Percentiles rank a stretch among this genome's conserved stretches.
Conservation (phyloP, 2,888 invertebrate genomes). For the Trichogramma dendrolimi region DNA sequence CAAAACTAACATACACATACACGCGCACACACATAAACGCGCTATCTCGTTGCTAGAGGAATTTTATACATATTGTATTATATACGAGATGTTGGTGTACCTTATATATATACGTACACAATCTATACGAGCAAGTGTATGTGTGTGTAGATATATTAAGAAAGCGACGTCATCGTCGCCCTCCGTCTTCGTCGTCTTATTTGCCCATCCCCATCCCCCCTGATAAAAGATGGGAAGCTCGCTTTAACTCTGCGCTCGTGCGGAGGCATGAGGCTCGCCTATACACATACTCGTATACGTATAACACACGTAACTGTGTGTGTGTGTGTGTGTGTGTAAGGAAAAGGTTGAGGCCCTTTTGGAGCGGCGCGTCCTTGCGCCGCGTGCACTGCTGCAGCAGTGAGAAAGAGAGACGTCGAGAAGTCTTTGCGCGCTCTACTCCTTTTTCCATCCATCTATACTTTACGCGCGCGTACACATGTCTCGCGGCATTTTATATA, state of each 20-base stretch:
- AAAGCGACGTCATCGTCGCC: too few relatives aligned
- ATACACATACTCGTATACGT: neutral
- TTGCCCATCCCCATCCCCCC: too few relatives aligned
- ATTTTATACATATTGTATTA: too few relatives aligned
- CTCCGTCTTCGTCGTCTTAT: too few relatives aligned
- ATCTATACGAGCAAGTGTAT: neutral
- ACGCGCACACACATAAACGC: too few relatives aligned
- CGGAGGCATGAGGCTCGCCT: neutral
- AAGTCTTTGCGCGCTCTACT: neutral
- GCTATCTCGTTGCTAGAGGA: too few relatives aligned
- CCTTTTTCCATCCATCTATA: neutral
- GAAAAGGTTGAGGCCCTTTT: constrained; percentile 22
- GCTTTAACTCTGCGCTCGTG: too few relatives aligned
- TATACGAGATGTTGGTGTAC: neutral
- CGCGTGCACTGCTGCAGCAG: too few relatives aligned
- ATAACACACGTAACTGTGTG: neutral
- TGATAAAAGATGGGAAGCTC: too few relatives aligned
- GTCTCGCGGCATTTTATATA: neutral
- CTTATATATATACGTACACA: neutral
- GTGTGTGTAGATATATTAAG: too few relatives aligned
- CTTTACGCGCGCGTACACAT: neutral
- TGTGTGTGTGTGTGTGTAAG: constrained; percentile 4
- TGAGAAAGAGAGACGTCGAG: neutral
- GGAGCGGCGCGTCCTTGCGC: neutral
- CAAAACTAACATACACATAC: too few relatives aligned